Percentiles rank a stretch among this genome's conserved stretches.
Conservation (phyloP, 2,797 vertebrate genomes). For the Uromys caudimaculatus region DNA sequence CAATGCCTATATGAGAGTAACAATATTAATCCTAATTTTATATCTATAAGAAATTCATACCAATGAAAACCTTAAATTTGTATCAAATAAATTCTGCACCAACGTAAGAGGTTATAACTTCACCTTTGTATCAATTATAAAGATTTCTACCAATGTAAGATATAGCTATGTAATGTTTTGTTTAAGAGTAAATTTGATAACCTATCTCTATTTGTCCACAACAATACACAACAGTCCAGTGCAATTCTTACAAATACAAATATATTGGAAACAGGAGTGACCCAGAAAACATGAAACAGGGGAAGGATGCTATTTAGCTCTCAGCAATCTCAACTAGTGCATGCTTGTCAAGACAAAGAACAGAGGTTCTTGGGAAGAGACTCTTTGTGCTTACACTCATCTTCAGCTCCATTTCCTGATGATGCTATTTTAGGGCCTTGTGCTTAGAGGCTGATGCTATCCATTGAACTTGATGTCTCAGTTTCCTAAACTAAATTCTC, state of each 20-base stretch:
- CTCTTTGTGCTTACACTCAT: background rate
- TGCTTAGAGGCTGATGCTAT: background rate
- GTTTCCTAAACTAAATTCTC: background rate
- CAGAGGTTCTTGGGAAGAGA: background rate
- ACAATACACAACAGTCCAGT: too few species aligned
- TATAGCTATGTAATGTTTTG: too few species aligned
- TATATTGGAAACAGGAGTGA: conserved; percentile 22
- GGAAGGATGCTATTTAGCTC: conserved; percentile 6
- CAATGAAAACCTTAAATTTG: too few species aligned
- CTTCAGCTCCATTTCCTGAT: conserved; percentile 1
- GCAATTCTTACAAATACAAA: background rate
- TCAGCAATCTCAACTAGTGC: background rate
- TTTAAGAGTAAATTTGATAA: too few species aligned
- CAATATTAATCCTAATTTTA: too few species aligned
- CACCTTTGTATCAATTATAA: too few species aligned
- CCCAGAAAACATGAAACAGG: background rate
- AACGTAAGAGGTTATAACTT: too few species aligned
- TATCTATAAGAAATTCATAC: too few species aligned
- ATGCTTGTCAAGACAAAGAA: background rate
- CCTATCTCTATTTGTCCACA: too few species aligned
- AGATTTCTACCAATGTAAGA: too few species aligned
- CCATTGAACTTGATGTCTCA: background rate
- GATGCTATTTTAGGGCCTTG: background rate
- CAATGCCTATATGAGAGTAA: too few species aligned
- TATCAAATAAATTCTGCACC: too few species aligned